Base-by-base conservation (phyloP, 1,140 invertebrate genomes). In the Trachymyrmex cornetzi region DNA sequence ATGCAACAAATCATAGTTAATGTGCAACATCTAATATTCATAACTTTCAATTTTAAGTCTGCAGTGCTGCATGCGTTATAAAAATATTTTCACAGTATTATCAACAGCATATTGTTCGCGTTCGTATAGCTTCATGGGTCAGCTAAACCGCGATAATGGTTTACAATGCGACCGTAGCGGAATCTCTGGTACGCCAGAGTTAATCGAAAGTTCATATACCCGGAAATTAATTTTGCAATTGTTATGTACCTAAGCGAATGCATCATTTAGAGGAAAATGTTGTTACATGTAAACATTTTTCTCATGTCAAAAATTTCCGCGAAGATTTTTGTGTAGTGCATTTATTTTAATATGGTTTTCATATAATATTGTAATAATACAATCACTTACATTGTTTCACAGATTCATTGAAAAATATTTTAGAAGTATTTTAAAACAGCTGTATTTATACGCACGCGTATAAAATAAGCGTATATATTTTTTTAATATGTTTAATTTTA, bases 171-270 rank as follows among this genome's bases (percentile, higher is more conserved):
- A 19, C 24, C 38, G 64, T 44, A 19, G 16, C 7, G 53, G 77
- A 82, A 87, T 89, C 66, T 44, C 34, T 38, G 88, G 64, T 64
- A 87, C 50, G 64, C 30, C 6, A n/a, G 38, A 85, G 75, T 89
- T 87, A 90, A 90, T 90, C 88, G 74, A 72, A 82, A 77, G 53
- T 61, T 81, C 16, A 86, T 86, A 72, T 74, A 50, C 22, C 16
- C 30, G 53, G 72, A 67, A 90, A 90, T 87, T 82, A 75, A 84
- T 90, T 90, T 87, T 84, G 50, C 61, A 79, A 84, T 87, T 89
- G 69, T 74, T 55, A 3, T 24, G 19, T 82, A 50, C 14, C 14
- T 50, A 87, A 87, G 66, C 66, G 53, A 77, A 87, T 57, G 57
- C 55, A 53, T 88, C 66, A 77, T 89, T 82, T 22, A n/a, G 64